These are phyloP conservation scores for Aspidiotus rigidus DNA, from an alignment of 2,888 invertebrate genomes.

Conservation along the genomic window DNA sequence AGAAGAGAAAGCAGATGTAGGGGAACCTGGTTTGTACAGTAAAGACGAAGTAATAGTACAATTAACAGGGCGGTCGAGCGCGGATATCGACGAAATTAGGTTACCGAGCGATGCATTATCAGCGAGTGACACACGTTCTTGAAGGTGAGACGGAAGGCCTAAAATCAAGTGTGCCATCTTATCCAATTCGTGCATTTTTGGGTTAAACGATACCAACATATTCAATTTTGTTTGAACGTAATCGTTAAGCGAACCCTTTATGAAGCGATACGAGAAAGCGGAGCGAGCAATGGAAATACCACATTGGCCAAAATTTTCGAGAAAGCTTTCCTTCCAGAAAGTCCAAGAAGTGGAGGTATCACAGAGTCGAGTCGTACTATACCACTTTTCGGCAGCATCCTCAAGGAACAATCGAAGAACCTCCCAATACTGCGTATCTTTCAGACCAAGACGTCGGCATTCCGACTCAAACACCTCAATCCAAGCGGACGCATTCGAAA, in stretches of 20 bases:
- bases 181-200: background rate
- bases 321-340: background rate
- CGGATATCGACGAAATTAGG: background rate
- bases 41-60: slow-evolving; percentile 2
- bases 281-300: background rate
- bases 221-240: background rate
- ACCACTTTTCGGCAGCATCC: slow-evolving; percentile 7
- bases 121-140: background rate
- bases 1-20: background rate
- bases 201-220: background rate
- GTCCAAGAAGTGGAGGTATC: background rate
- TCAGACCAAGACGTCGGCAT: background rate
- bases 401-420: background rate
- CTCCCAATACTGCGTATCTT: background rate
- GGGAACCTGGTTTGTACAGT: background rate
- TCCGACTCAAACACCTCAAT: background rate
- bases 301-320: background rate
- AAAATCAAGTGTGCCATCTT: background rate
- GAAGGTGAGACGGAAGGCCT: background rate
- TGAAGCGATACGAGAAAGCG: background rate
- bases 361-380: background rate
- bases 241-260: background rate
- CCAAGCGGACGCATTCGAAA: background rate
- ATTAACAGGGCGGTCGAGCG: background rate
- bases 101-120: background rate